A percentile compares a stretch with the other conserved stretches of the same genome.
Evolutionary conservation across 2,888 invertebrate genomes (phyloP).

Genomic region (Trissolcus japonicus): DNA sequence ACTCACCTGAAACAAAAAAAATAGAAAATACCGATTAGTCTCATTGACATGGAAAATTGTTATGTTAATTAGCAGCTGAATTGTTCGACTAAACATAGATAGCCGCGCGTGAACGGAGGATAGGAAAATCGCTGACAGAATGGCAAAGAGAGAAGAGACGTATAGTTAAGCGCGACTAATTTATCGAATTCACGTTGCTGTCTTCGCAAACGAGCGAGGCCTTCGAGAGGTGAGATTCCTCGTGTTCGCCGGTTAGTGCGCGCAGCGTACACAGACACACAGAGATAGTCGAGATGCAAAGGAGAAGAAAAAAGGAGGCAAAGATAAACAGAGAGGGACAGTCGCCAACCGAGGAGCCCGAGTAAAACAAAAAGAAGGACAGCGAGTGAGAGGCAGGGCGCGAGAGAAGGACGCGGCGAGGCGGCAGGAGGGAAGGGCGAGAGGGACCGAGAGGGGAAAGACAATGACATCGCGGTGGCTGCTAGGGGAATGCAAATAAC

Average conservation of each 20-base stretch:
- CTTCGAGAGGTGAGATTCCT: constrained; percentile 57
- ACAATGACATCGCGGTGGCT: constrained; percentile 64
- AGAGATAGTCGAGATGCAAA: constrained; percentile 48
- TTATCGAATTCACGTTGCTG: constrained; percentile 37
- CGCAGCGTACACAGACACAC: constrained; percentile 33
- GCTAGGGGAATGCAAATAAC: constrained; percentile 73
- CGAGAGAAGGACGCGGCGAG: constrained; percentile 39
- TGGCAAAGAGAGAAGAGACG: constrained; percentile 9
- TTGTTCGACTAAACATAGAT: no score
- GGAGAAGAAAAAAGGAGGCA: constrained; percentile 33
- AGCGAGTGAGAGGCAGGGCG: constrained; percentile 13
- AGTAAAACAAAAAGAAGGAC: constrained; percentile 37
- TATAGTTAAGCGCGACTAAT: constrained; percentile 32
- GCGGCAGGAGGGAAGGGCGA: constrained; percentile 26
- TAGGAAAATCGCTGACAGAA: constrained; percentile 1
- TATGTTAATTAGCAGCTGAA: no score
- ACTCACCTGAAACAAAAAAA: no score
- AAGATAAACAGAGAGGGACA: constrained; percentile 39
- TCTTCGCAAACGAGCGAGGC: constrained; percentile 42
- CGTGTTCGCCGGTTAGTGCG: constrained; percentile 55
- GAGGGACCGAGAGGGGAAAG: constrained; percentile 54
- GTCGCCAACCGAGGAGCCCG: constrained; percentile 12
- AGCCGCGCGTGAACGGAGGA: neutral
- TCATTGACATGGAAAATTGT: no score
- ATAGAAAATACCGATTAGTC: no score